Evolutionary conservation across 2,888 invertebrate species (phyloP).

Genomic region (Phengaris arion): DNA sequence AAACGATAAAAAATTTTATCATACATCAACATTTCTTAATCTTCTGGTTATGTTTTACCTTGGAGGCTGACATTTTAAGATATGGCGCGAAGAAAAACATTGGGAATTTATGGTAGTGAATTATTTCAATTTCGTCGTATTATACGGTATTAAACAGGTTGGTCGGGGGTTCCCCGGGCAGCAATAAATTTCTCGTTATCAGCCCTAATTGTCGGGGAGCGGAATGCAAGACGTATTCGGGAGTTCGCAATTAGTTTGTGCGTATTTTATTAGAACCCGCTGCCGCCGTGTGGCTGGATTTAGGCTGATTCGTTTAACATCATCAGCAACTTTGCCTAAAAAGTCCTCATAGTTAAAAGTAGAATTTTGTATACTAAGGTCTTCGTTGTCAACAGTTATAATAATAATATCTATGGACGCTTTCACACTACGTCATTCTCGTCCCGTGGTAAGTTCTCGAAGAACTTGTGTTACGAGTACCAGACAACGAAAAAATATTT

Average conservation of each 20-base stretch:
- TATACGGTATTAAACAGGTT: conserved; percentile 39
- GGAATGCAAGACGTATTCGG: conserved; percentile 55
- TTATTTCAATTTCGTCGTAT: conserved; percentile 36
- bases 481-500: too few species aligned
- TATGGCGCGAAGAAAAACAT: conserved; percentile 11
- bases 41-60: background rate
- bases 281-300: conserved; percentile 15
- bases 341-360: background rate
- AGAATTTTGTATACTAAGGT: too few species aligned
- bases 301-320: background rate
- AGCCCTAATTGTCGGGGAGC: conserved; percentile 59
- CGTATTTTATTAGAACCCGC: conserved; percentile 31
- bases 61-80: background rate
- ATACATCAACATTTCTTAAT: conserved; percentile 6
- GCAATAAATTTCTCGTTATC: conserved; percentile 67
- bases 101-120: conserved; percentile 21
- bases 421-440: too few species aligned
- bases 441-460: too few species aligned
- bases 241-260: conserved; percentile 57
- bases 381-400: too few species aligned
- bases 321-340: background rate
- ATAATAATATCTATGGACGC: too few species aligned
- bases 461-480: too few species aligned
- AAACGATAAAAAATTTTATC: background rate
- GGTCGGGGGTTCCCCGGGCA: conserved; percentile 39